A percentile compares a stretch with the other conserved stretches of the same genome.
phyloP scores from a whole-genome alignment of 64 coral and sea anemone genomes.

The Montipora cactus region DNA sequence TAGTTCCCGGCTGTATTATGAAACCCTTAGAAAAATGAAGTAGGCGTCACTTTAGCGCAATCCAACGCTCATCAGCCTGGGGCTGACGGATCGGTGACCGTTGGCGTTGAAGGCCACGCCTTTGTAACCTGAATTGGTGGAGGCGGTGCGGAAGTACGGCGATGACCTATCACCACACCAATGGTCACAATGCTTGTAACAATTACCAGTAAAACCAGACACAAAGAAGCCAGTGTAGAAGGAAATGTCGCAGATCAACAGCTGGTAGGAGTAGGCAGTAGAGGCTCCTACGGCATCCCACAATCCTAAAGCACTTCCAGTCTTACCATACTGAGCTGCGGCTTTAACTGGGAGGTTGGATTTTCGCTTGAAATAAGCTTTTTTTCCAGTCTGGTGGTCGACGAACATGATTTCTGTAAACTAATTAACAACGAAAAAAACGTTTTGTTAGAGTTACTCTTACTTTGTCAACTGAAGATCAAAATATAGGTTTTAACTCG shows the following conservation, averaged over 20 bases:
- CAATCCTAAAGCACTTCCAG: background rate
- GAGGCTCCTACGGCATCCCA: slow-evolving; percentile 12
- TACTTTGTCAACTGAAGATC: background rate
- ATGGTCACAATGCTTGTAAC: background rate
- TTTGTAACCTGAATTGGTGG: background rate
- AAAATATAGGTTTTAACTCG: no score
- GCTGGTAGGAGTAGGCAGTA: slow-evolving; percentile 6
- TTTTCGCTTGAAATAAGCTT: background rate
- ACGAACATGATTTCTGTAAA: slow-evolving; percentile 48
- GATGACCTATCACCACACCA: background rate
- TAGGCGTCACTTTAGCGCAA: no score
- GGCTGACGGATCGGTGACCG: no score
- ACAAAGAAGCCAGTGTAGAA: slow-evolving; percentile 25
- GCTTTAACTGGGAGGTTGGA: background rate
- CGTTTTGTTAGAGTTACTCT: background rate
- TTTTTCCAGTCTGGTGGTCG: slow-evolving; percentile 1
- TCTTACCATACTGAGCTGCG: background rate
- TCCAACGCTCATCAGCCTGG: no score
- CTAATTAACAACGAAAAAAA: background rate
- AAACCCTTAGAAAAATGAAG: no score
- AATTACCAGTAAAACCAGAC: slow-evolving; percentile 13
- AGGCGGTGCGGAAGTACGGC: slow-evolving; percentile 41
- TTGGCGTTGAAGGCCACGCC: background rate
- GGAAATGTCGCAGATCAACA: background rate
- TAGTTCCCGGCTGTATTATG: no score